Evolutionary conservation across 2,797 vertebrate genomes (phyloP).

Genomic region (Neopelma chrysocephalum): DNA sequence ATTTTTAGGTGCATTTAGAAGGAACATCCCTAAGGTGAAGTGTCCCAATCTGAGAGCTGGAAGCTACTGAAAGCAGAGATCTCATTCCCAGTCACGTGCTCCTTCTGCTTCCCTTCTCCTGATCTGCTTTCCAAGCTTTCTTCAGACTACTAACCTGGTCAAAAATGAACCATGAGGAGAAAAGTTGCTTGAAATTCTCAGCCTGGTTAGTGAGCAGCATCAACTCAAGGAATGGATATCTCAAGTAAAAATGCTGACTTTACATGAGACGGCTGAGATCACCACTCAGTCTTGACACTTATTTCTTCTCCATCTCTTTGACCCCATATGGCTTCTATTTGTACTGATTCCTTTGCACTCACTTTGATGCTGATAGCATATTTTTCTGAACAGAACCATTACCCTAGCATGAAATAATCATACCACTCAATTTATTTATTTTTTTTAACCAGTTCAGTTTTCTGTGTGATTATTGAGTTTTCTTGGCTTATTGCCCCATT

Average conservation of each 20-base stretch:
- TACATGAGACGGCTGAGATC: neutral
- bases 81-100: accelerated
- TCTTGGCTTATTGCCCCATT: neutral
- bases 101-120: neutral
- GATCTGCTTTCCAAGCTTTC: neutral
- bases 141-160: neutral
- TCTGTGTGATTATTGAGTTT: neutral
- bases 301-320: neutral
- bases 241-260: neutral
- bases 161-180: neutral
- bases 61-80: neutral
- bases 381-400: neutral
- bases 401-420: neutral
- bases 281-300: neutral
- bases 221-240: neutral
- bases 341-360: neutral
- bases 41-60: neutral
- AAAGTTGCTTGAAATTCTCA: neutral
- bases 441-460: neutral
- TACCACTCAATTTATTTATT: neutral
- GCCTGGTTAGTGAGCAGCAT: neutral
- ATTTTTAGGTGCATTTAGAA: neutral
- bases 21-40: neutral
- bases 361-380: neutral
- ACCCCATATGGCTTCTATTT: neutral